phyloP scores from a whole-genome alignment of 2,113 vertebrate genomes.

The Trichomycterus rosablanca region DNA sequence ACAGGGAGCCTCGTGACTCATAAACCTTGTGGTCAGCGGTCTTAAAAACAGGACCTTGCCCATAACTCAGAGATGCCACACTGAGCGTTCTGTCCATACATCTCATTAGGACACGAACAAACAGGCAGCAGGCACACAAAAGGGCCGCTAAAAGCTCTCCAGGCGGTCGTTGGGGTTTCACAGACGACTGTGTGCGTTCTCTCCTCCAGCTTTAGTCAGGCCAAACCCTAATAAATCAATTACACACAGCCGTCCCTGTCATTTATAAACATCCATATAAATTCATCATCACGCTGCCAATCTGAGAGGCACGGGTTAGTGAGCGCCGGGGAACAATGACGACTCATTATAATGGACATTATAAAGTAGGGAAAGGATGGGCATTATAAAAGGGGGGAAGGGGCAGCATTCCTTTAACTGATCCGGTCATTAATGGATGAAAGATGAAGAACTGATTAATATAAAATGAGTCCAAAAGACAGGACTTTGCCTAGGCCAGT shows the following conservation, averaged over 20 bases:
- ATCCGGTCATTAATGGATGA: no score
- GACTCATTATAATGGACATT: conserved; percentile 16
- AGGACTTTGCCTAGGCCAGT: no score
- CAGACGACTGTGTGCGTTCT: not conserved
- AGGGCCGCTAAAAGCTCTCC: conserved; percentile 26
- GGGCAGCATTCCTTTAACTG: conserved; percentile 7
- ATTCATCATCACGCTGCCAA: conserved; percentile 43
- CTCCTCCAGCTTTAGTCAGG: conserved; percentile 1
- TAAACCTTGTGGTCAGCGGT: no score
- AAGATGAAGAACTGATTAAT: no score
- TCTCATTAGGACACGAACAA: conserved; percentile 16
- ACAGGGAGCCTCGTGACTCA: no score
- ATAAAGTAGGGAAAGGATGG: not conserved
- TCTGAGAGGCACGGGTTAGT: conserved; percentile 16
- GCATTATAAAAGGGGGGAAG: not conserved
- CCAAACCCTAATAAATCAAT: conserved; percentile 35
- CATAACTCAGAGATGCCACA: not conserved
- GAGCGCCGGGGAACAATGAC: conserved; percentile 1
- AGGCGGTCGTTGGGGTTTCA: conserved; percentile 17
- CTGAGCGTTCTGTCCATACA: not conserved
- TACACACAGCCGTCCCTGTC: conserved; percentile 8
- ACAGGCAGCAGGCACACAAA: conserved; percentile 3
- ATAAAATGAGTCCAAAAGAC: no score
- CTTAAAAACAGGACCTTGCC: no score
- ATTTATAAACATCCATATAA: conserved; percentile 46